Conservation (phyloP, 2,888 invertebrate species). For the Agonopterix subpropinquella region DNA sequence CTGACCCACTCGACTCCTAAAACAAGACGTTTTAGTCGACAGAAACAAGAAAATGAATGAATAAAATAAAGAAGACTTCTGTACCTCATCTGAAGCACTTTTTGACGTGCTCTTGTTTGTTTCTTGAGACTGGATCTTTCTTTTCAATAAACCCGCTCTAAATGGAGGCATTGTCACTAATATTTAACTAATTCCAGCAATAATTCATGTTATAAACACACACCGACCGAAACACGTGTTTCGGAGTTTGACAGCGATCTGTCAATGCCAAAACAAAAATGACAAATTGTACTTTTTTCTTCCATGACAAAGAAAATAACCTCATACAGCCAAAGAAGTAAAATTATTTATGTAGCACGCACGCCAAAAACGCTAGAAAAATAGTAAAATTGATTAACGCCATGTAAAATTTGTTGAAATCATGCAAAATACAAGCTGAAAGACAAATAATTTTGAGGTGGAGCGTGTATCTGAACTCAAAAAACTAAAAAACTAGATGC, state of each 20-base stretch:
- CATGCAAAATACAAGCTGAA: too few relatives aligned
- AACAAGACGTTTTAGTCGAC: neutral
- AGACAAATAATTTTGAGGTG: too few relatives aligned
- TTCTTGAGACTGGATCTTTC: conserved; percentile 36
- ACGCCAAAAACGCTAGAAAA: too few relatives aligned
- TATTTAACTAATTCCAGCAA: neutral
- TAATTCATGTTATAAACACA: neutral
- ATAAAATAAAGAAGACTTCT: neutral
- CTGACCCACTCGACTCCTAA: conserved; percentile 23
- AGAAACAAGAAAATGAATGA: neutral
- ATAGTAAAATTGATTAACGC: too few relatives aligned
- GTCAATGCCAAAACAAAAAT: too few relatives aligned
- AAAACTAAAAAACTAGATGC: too few relatives aligned
- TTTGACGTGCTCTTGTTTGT: conserved; percentile 14
- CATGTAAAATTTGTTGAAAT: too few relatives aligned
- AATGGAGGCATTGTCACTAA: conserved; percentile 55
- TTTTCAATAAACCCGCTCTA: conserved; percentile 50
- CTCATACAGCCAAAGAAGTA: too few relatives aligned
- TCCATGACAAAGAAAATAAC: too few relatives aligned
- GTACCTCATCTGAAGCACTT: conserved; percentile 20
- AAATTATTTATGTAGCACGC: too few relatives aligned
- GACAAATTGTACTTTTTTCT: too few relatives aligned
- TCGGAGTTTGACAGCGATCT: neutral
- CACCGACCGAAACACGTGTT: neutral
- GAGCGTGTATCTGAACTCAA: too few relatives aligned